A percentile compares a stretch with the other conserved stretches of the same genome.
Conservation (phyloP, 92 coral and sea anemone species). For the Plumapathes pennacea region DNA sequence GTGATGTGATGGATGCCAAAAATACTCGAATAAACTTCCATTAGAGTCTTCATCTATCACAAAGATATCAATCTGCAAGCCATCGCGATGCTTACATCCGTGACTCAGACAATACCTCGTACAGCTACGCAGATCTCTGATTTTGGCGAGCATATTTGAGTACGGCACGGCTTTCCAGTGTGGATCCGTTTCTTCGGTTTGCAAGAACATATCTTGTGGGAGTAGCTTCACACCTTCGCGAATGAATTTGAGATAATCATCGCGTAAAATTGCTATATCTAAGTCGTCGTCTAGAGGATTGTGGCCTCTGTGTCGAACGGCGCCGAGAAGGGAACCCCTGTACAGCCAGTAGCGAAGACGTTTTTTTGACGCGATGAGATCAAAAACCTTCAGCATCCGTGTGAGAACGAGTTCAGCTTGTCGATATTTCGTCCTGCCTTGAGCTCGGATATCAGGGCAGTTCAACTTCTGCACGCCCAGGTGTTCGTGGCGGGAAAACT, state of each 20-base stretch:
- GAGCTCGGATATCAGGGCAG: constrained; percentile 38
- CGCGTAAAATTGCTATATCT: constrained; percentile 20
- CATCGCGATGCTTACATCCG: constrained; percentile 25
- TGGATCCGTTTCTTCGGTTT: constrained; percentile 37
- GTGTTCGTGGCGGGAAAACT: neutral
- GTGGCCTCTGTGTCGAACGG: constrained; percentile 38
- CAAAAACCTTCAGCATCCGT: constrained; percentile 29
- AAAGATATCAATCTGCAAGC: constrained; percentile 29
- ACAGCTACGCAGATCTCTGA: constrained; percentile 45
- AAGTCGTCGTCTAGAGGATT: constrained; percentile 47
- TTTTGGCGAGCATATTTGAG: constrained; percentile 20
- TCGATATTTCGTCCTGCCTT: constrained; percentile 30
- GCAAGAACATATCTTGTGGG: constrained; percentile 47
- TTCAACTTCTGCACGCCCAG: too few species aligned
- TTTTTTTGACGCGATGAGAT: constrained; percentile 37
- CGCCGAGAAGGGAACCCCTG: constrained; percentile 46
- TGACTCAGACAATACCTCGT: neutral
- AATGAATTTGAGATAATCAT: constrained; percentile 24
- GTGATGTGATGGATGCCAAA: neutral
- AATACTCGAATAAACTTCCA: constrained; percentile 36
- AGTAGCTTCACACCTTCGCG: constrained; percentile 15
- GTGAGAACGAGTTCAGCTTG: constrained; percentile 40
- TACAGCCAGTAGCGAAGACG: constrained; percentile 30
- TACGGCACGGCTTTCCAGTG: constrained; percentile 2
- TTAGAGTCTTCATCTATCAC: constrained; percentile 11